Conservation (phyloP, 2,797 vertebrate genomes). For the Dermochelys coriacea region DNA sequence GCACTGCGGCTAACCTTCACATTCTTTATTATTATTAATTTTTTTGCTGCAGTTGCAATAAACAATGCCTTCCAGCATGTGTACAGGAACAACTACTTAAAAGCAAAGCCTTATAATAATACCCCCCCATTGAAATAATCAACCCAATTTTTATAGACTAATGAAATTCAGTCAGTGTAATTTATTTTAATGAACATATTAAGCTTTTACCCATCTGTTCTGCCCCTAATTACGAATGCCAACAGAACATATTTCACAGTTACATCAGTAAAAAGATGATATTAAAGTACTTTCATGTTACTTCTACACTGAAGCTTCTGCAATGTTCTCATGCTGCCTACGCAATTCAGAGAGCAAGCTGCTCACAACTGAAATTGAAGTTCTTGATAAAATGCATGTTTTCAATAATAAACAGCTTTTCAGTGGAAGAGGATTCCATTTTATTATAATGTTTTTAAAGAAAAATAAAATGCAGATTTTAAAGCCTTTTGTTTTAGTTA, state of each 20-base stretch:
- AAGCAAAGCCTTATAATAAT: neutral
- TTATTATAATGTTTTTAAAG: constrained; percentile 28
- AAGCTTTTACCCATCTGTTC: constrained; percentile 79
- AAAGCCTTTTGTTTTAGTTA: constrained; percentile 10
- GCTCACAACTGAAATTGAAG: constrained; percentile 28
- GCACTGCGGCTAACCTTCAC: neutral
- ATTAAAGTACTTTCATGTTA: constrained; percentile 53
- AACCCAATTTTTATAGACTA: constrained; percentile 41
- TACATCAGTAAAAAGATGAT: constrained; percentile 46
- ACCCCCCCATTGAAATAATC: constrained; percentile 24
- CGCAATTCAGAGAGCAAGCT: constrained; percentile 22
- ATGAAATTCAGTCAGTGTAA: constrained; percentile 39
- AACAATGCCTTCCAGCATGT: constrained; percentile 9
- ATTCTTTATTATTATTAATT: neutral
- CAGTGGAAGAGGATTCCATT: neutral
- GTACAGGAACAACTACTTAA: constrained; percentile 11
- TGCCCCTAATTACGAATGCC: constrained; percentile 65
- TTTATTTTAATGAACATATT: constrained; percentile 71
- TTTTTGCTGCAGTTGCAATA: neutral
- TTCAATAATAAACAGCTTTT: constrained; percentile 15
- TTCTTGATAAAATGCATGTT: constrained; percentile 1
- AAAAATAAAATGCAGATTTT: constrained; percentile 8
- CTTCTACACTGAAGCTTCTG: constrained; percentile 41
- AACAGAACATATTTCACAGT: constrained; percentile 72
- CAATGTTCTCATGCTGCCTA: constrained; percentile 38